phyloP scores from a whole-genome alignment of 2,888 invertebrate species.

The Drosophila ezoana region DNA sequence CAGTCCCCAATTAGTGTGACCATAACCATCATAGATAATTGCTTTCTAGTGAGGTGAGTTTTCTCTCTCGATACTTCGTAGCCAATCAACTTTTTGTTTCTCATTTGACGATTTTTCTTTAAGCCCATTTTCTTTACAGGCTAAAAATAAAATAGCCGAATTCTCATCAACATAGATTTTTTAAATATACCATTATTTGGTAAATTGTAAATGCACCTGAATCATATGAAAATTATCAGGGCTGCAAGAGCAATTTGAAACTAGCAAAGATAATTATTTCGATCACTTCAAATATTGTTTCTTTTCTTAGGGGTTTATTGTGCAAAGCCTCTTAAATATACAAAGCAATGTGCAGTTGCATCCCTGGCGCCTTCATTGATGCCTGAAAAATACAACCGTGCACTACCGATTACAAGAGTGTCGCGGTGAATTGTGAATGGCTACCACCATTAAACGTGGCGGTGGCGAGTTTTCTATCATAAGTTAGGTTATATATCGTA shows the following conservation, averaged over 20 bases:
- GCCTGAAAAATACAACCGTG: constrained; percentile 42
- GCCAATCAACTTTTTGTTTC: background rate
- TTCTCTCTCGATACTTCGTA: constrained; percentile 13
- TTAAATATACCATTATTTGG: background rate
- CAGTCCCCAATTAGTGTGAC: constrained; percentile 12
- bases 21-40: background rate
- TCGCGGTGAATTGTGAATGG: constrained; percentile 57
- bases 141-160: no score
- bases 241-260: background rate
- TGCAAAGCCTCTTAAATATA: no score
- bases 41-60: constrained; percentile 17
- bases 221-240: constrained; percentile 12
- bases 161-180: background rate
- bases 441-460: constrained; percentile 77
- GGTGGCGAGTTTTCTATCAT: constrained; percentile 83
- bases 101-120: background rate
- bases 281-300: background rate
- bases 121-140: no score
- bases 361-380: constrained; percentile 12
- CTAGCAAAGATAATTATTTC: background rate
- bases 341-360: background rate
- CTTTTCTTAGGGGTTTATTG: background rate
- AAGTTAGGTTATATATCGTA: constrained; percentile 85
- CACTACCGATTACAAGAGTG: constrained; percentile 35
- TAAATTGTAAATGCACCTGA: constrained; percentile 11